Conservation (phyloP, 2,888 invertebrate species). For the Xanthorhoe designata region DNA sequence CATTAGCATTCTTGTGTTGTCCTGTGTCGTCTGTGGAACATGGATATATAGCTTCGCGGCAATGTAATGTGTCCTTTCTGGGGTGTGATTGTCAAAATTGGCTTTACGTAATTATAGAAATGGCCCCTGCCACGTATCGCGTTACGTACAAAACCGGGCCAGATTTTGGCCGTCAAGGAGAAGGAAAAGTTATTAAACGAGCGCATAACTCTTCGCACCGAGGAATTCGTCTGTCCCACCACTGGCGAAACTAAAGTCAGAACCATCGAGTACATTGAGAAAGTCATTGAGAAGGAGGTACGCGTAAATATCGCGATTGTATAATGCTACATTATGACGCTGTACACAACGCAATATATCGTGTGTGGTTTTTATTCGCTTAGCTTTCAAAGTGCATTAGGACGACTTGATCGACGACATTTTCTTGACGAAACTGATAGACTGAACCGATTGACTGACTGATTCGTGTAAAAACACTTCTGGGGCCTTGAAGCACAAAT, state of each 20-base stretch:
- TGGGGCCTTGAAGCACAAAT: conserved; percentile 44
- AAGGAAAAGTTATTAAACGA: conserved; percentile 95
- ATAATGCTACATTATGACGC: conserved; percentile 74
- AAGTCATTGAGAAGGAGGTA: conserved; percentile 98
- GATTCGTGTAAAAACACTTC: conserved; percentile 40
- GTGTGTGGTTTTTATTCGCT: conserved; percentile 79
- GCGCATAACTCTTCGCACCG: conserved; percentile 94
- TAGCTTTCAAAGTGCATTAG: conserved; percentile 75
- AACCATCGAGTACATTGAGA: conserved; percentile 97
- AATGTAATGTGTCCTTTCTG: conserved; percentile 62
- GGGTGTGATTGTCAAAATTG: conserved; percentile 80
- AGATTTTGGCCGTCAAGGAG: conserved; percentile 93
- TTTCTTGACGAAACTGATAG: conserved; percentile 41
- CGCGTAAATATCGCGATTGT: conserved; percentile 70
- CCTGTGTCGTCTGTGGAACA: conserved; percentile 46
- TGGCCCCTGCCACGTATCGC: conserved; percentile 93
- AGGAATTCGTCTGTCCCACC: conserved; percentile 94
- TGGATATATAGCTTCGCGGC: conserved; percentile 73
- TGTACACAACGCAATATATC: conserved; percentile 79
- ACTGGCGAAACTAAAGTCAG: conserved; percentile 94
- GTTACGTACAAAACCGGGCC: conserved; percentile 94
- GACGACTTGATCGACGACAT: conserved; percentile 46
- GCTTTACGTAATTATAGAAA: conserved; percentile 84
- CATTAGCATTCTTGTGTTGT: conserved; percentile 48
- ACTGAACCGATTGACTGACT: conserved; percentile 39